phyloP scores from a whole-genome alignment of 2,113 vertebrate species.

The Merops nubicus region DNA sequence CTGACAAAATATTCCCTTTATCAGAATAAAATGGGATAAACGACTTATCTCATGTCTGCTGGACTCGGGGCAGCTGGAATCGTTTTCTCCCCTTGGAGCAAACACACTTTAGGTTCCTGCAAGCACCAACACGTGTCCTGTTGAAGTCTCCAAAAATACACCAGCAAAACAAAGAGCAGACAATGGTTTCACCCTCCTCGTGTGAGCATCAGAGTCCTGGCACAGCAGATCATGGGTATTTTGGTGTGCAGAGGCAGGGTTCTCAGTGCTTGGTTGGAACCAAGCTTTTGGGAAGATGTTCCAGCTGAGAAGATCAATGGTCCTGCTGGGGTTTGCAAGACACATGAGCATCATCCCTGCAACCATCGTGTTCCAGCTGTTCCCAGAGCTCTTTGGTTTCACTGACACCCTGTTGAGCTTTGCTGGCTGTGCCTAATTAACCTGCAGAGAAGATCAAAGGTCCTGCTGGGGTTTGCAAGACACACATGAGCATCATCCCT shows the following conservation, averaged over 20 bases:
- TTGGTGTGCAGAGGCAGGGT: fast-evolving
- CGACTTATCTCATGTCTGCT: not conserved
- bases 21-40: not conserved
- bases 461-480: not conserved
- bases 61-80: not conserved
- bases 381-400: not conserved
- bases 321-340: too few species aligned
- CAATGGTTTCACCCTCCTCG: fast-evolving
- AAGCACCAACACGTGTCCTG: not conserved
- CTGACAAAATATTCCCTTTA: not conserved
- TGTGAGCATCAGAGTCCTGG: fast-evolving
- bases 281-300: not conserved
- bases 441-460: fast-evolving
- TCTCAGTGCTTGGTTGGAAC: fast-evolving
- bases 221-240: not conserved
- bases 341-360: too few species aligned
- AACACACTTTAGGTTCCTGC: not conserved
- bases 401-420: fast-evolving
- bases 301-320: too few species aligned
- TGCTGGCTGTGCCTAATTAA: fast-evolving
- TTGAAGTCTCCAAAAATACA: not conserved
- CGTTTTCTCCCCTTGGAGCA: not conserved
- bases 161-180: not conserved
- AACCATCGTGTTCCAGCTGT: too few species aligned
- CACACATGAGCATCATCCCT: not conserved